Evolutionary conservation across 2,797 vertebrate species (phyloP).

Genomic region (Manis pentadactyla): DNA sequence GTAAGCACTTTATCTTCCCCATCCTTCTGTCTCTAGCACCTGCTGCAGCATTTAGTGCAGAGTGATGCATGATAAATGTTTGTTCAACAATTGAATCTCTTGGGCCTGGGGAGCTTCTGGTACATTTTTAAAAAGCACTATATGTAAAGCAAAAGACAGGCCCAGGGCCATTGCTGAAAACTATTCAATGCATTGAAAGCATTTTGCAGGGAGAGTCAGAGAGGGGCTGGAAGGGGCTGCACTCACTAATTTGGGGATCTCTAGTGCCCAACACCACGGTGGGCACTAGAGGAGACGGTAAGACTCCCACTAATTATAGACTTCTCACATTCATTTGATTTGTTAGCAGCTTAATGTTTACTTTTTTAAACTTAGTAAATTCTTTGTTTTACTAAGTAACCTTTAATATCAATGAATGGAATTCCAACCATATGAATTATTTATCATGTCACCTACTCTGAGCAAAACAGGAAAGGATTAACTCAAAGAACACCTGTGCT

Average conservation of each 20-base stretch:
- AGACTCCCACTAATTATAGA: neutral
- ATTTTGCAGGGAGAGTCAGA: neutral
- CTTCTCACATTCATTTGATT: neutral
- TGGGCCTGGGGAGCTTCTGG: constrained; percentile 22
- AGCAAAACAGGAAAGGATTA: neutral
- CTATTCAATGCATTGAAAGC: neutral
- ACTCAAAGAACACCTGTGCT: neutral
- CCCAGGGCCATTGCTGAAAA: neutral
- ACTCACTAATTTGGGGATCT: neutral
- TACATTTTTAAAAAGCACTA: neutral
- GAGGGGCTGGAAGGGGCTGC: neutral
- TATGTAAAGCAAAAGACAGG: neutral
- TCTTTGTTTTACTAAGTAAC: neutral
- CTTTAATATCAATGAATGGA: neutral
- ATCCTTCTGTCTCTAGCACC: neutral
- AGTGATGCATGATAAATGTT: neutral
- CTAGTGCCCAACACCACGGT: neutral
- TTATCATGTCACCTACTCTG: neutral
- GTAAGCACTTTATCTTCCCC: neutral
- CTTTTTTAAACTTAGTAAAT: constrained; percentile 36
- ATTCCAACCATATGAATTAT: neutral
- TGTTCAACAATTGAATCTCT: constrained; percentile 28
- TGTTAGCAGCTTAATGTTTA: constrained; percentile 19
- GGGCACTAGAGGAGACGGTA: neutral
- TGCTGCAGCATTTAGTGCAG: neutral